These are phyloP conservation scores for Laothoe populi DNA, from an alignment of 2,888 invertebrate genomes.

Conservation along the genomic window DNA sequence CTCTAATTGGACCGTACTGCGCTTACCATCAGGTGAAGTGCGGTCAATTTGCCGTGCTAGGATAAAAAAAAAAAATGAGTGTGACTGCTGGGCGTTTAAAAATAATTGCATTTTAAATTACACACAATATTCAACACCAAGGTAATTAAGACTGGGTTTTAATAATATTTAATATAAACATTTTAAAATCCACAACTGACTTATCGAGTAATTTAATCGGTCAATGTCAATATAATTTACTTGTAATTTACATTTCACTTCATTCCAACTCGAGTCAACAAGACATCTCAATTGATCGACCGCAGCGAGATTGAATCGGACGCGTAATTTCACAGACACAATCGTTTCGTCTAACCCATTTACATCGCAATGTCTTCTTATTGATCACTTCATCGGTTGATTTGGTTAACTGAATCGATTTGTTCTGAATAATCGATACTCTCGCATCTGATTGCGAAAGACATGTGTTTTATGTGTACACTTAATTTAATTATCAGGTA, in stretches of 20 bases:
- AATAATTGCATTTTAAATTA: no score
- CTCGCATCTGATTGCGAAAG: not conserved
- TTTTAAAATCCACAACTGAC: no score
- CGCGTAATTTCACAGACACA: slow-evolving; percentile 26
- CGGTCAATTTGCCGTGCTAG: no score
- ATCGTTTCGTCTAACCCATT: slow-evolving; percentile 19
- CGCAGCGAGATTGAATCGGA: slow-evolving; percentile 1
- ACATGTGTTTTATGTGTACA: not conserved
- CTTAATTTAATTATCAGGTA: not conserved
- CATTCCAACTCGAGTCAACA: not conserved
- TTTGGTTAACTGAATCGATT: slow-evolving; percentile 16
- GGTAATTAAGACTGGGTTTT: no score
- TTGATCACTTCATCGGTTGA: slow-evolving; percentile 1
- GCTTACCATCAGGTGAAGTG: no score
- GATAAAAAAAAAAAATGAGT: no score
- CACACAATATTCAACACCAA: no score
- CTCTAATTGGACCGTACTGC: no score
- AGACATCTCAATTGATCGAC: slow-evolving; percentile 9
- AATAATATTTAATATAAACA: no score
- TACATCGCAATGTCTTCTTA: slow-evolving; percentile 23
- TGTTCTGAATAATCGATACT: slow-evolving; percentile 6
- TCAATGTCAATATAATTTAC: not conserved
- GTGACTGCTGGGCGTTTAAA: no score
- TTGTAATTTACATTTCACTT: not conserved
- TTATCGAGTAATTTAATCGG: not conserved